phyloP scores from a whole-genome alignment of 92 coral and sea anemone species.

The Anthopleura xanthogrammica region DNA sequence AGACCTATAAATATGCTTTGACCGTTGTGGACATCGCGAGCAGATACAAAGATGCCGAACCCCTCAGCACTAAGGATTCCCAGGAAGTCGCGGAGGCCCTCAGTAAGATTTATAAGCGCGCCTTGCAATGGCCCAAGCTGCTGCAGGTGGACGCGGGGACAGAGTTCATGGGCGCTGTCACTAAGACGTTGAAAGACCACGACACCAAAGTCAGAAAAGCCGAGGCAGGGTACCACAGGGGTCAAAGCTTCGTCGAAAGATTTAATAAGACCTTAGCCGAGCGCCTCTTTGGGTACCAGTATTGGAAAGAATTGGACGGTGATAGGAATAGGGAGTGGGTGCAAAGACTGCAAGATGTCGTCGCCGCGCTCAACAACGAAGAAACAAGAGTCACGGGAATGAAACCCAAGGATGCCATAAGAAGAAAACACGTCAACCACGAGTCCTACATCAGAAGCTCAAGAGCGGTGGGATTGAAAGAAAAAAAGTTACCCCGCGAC shows the following conservation, averaged over 20 bases:
- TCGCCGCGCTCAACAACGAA: conserved; percentile 22
- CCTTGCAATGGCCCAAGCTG: conserved; percentile 27
- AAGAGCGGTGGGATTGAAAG: background rate
- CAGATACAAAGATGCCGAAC: conserved; percentile 13
- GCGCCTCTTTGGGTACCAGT: conserved; percentile 26
- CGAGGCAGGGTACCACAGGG: background rate
- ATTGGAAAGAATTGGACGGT: background rate
- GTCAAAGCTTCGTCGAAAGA: conserved; percentile 3
- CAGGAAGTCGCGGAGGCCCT: conserved; percentile 9
- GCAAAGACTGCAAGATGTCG: background rate
- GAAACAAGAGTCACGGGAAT: background rate
- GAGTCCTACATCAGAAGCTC: background rate
- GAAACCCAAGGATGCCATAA: background rate
- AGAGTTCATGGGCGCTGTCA: conserved; percentile 23
- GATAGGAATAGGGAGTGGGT: conserved; percentile 9
- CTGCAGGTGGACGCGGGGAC: conserved; percentile 27
- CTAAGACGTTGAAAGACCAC: background rate
- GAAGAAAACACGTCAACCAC: background rate
- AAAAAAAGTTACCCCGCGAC: background rate
- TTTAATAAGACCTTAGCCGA: conserved; percentile 10
- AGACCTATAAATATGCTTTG: conserved; percentile 18
- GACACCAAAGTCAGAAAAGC: background rate
- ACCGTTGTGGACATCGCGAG: conserved; percentile 31
- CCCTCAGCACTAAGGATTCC: background rate
- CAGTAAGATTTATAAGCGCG: background rate